Percentiles rank a stretch among this genome's conserved stretches.
Evolutionary conservation across 2,888 invertebrate species (phyloP).

Genomic region (Eristalinus aeneus): DNA sequence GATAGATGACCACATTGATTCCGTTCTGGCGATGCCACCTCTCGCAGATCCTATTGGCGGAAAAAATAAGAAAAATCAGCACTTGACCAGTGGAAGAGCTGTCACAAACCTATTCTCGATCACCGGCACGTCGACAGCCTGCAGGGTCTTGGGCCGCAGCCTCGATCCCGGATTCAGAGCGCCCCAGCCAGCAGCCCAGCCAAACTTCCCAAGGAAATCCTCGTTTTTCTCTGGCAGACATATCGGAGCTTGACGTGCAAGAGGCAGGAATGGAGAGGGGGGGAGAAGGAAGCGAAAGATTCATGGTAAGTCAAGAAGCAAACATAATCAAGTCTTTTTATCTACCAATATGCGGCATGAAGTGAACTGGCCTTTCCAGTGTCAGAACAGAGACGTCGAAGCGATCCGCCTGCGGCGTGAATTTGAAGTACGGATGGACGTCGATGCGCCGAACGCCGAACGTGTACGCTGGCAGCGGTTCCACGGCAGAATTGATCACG

Average conservation of each 20-base stretch:
- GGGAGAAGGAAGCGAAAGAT: not conserved
- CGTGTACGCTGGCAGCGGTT: slow-evolving; percentile 94
- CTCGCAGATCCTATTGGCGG: slow-evolving; percentile 82
- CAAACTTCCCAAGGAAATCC: slow-evolving; percentile 93
- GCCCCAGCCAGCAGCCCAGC: slow-evolving; percentile 97
- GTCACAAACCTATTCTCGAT: slow-evolving; percentile 87
- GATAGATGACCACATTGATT: slow-evolving; percentile 88
- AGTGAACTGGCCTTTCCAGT: slow-evolving; percentile 93
- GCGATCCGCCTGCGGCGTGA: slow-evolving; percentile 94
- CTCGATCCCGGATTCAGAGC: slow-evolving; percentile 92
- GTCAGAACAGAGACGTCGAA: slow-evolving; percentile 95
- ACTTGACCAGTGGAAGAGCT: not conserved
- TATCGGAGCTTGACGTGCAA: slow-evolving; percentile 88
- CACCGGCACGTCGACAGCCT: slow-evolving; percentile 96
- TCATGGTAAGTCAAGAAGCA: not conserved
- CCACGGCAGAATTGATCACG: slow-evolving; percentile 95
- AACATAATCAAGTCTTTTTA: slow-evolving; percentile 72
- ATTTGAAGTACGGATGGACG: slow-evolving; percentile 95
- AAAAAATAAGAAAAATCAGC: slow-evolving; percentile 1
- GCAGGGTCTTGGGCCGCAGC: slow-evolving; percentile 92
- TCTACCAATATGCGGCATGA: slow-evolving; percentile 91
- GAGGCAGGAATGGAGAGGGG: not conserved
- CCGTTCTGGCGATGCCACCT: slow-evolving; percentile 86
- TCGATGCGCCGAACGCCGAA: slow-evolving; percentile 95
- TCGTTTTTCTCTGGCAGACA: slow-evolving; percentile 94